A percentile compares a stretch with the other conserved stretches of the same genome.
Conservation (phyloP, 2,888 invertebrate species). For the Agrochola circellaris region DNA sequence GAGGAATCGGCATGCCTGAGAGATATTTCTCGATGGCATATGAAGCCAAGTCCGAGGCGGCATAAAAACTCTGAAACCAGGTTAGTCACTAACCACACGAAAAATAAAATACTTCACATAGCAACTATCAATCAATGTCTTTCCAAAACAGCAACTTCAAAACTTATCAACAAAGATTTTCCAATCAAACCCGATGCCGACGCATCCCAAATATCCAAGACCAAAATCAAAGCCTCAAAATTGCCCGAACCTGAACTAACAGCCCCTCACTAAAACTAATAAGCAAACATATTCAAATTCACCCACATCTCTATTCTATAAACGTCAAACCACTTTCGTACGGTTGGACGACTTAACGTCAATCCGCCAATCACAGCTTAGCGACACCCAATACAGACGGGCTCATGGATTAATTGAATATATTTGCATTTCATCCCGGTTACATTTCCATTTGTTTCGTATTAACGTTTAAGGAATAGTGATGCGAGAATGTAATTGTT, state of each 20-base stretch:
- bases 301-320: constrained; percentile 77
- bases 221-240: constrained; percentile 62
- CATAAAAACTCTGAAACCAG: too few species aligned
- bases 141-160: constrained; percentile 4
- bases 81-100: too few species aligned
- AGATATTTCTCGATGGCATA: too few species aligned
- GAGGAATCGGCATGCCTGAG: too few species aligned
- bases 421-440: constrained; percentile 87
- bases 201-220: constrained; percentile 50
- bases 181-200: constrained; percentile 24
- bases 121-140: not conserved
- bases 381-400: constrained; percentile 87
- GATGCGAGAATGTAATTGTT: constrained; percentile 15
- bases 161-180: constrained; percentile 28
- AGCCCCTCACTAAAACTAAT: constrained; percentile 75
- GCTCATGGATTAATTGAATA: constrained; percentile 89
- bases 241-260: constrained; percentile 63
- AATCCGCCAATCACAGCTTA: constrained; percentile 89
- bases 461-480: constrained; percentile 72
- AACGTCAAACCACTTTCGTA: constrained; percentile 82
- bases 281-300: constrained; percentile 85
- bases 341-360: constrained; percentile 86
- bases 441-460: constrained; percentile 88
- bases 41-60: too few species aligned
- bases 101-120: not conserved